These are phyloP conservation scores for Musca vetustissima DNA, from an alignment of 1,140 invertebrate genomes.

Conservation along the genomic window DNA sequence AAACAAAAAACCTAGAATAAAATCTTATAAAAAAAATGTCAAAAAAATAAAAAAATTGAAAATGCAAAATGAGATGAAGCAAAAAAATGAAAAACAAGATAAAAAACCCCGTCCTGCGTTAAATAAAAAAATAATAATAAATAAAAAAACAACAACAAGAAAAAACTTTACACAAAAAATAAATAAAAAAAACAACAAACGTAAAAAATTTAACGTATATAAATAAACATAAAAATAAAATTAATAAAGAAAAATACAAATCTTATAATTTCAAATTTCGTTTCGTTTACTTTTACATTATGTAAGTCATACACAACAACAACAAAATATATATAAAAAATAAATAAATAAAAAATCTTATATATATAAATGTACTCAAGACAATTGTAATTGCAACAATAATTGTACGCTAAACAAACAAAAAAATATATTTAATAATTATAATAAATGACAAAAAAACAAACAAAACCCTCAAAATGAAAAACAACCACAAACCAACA, in stretches of 20 bases:
- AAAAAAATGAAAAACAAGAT: slow-evolving; percentile 42
- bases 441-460: slow-evolving; percentile 9
- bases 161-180: slow-evolving; percentile 45
- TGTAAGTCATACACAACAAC: slow-evolving; percentile 27
- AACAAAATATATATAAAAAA: slow-evolving; percentile 31
- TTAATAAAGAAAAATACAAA: slow-evolving; percentile 33
- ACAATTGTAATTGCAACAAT: slow-evolving; percentile 57
- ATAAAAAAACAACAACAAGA: slow-evolving; percentile 40
- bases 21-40: not conserved
- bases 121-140: slow-evolving; percentile 40
- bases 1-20: not conserved
- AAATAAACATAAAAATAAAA: slow-evolving; percentile 25
- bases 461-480: slow-evolving; percentile 16
- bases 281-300: slow-evolving; percentile 33
- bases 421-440: slow-evolving; percentile 11
- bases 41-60: slow-evolving; percentile 7
- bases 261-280: slow-evolving; percentile 33
- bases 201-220: slow-evolving; percentile 32
- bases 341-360: slow-evolving; percentile 28
- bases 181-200: slow-evolving; percentile 34
- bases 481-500: slow-evolving; percentile 11
- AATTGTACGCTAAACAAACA: slow-evolving; percentile 50
- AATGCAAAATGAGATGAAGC: slow-evolving; percentile 34
- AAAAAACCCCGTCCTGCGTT: slow-evolving; percentile 56
- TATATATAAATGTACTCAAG: slow-evolving; percentile 55